These are phyloP conservation scores for Paradisaea rubra DNA, from an alignment of 2,113 vertebrate species.

Conservation along the genomic window DNA sequence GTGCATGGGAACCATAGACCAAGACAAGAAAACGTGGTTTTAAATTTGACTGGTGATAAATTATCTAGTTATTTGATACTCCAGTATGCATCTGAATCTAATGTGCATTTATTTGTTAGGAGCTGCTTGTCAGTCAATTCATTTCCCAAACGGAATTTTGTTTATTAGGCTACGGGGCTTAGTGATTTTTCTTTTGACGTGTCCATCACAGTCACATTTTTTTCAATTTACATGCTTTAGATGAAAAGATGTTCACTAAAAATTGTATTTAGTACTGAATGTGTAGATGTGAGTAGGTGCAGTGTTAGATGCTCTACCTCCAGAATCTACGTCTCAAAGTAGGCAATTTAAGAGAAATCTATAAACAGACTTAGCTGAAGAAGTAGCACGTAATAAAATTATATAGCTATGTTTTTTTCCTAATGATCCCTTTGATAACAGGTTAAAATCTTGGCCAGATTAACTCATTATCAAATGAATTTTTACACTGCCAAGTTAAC, in stretches of 20 bases:
- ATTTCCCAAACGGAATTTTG: slow-evolving; percentile 31
- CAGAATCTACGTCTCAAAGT: background rate
- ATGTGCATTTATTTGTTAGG: slow-evolving; percentile 24
- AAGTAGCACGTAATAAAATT: background rate
- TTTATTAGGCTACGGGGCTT: slow-evolving; percentile 12
- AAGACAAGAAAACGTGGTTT: slow-evolving; percentile 50
- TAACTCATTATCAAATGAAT: slow-evolving; percentile 46
- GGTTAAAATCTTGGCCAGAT: background rate
- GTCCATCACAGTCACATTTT: slow-evolving; percentile 13
- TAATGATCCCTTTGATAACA: background rate
- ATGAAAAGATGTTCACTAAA: background rate
- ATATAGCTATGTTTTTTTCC: background rate
- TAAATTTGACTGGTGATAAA: slow-evolving; percentile 65
- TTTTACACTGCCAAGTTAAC: slow-evolving; percentile 60
- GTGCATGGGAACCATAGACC: slow-evolving; percentile 40
- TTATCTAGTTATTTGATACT: slow-evolving; percentile 62
- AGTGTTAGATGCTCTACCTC: background rate
- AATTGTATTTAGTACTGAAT: background rate
- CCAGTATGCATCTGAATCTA: background rate
- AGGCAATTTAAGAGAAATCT: background rate
- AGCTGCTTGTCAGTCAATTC: slow-evolving; percentile 26
- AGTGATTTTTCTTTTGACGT: slow-evolving; percentile 41
- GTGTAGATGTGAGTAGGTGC: background rate
- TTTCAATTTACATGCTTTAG: background rate
- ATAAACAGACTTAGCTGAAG: background rate